Base-by-base conservation (phyloP, 2,113 vertebrate species). In the Otolemur garnettii region DNA sequence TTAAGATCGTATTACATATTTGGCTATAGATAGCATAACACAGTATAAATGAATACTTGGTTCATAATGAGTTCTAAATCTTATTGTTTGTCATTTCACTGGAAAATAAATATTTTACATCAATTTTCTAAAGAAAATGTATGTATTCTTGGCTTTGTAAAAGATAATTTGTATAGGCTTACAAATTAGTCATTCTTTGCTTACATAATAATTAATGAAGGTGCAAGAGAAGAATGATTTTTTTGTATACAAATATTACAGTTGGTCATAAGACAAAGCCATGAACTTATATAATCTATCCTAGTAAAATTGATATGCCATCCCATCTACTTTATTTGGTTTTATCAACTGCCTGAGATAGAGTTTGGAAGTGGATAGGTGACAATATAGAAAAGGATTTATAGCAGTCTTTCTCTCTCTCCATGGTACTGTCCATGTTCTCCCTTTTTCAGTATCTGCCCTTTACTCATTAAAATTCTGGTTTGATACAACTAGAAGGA, bases 171-270 rank as follows among this genome's bases (percentile, higher is more conserved):
- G 50, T 77, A n/a, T 62, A 90, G 69, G 55, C n/a, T 68, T 90
- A 50, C 45, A 50, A 50, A 50, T 50, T 50, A 50, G 45, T 8
- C 45, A 50, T 50, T 50, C 7, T 50, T 50, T 50, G 45, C 45
- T 50, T 50, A 50, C 45, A 50, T 50, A 82, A 50, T 94, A 94
- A 80, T 87, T 86, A 80, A 79, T 94, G 50, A 33, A 24, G 35
- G 35, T 77, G 24, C 24, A 78, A 59, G 42, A 92, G 14, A 87
- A 93, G 62, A 72, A 77, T 93, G 5, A 21, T 66, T 81, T 28
- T 77, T 89, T 86, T 94, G 8, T 84, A 30, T 93, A 88, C 88
- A 94, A 94, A 88, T 85, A 71, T n/a, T 96, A 75, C 80, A 45
- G n/a, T 79, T 82, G 11, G 1, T 93, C 53, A 21, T 84, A 86